Percentiles rank a stretch among this genome's conserved stretches.
Evolutionary conservation across 2,888 invertebrate species (phyloP).

Genomic region (Biston stratarius): DNA sequence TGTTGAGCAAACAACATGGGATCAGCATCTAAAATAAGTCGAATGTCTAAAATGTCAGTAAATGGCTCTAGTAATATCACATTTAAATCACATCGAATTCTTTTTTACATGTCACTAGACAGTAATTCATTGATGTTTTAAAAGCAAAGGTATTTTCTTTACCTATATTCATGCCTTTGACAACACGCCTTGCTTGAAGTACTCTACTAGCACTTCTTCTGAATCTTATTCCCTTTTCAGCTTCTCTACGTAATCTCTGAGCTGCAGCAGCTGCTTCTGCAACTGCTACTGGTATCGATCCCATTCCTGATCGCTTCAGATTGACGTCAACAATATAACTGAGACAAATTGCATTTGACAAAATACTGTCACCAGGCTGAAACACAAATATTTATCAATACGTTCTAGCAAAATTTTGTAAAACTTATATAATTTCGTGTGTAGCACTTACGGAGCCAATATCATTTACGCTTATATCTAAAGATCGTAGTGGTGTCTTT

Average conservation of each 20-base stretch:
- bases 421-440: conserved; percentile 30
- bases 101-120: neutral
- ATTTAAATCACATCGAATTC: neutral
- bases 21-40: conserved; percentile 68
- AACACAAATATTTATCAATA: conserved; percentile 41
- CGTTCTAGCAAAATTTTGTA: neutral
- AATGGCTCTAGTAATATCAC: too few relatives aligned
- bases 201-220: conserved; percentile 79
- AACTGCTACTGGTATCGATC: conserved; percentile 72
- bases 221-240: conserved; percentile 78
- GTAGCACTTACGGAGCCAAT: conserved; percentile 73
- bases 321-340: conserved; percentile 79
- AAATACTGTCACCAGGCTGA: conserved; percentile 71
- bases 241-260: conserved; percentile 76
- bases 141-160: neutral
- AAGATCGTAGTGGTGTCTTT: conserved; percentile 77
- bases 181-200: conserved; percentile 77
- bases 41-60: neutral
- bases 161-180: conserved; percentile 82
- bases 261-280: conserved; percentile 80
- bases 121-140: neutral
- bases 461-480: conserved; percentile 81
- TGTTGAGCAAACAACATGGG: conserved; percentile 80
- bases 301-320: conserved; percentile 81
- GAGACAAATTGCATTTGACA: conserved; percentile 80